Evolutionary conservation across 2,888 invertebrate species (phyloP).

Genomic region (Polia nebulosa): DNA sequence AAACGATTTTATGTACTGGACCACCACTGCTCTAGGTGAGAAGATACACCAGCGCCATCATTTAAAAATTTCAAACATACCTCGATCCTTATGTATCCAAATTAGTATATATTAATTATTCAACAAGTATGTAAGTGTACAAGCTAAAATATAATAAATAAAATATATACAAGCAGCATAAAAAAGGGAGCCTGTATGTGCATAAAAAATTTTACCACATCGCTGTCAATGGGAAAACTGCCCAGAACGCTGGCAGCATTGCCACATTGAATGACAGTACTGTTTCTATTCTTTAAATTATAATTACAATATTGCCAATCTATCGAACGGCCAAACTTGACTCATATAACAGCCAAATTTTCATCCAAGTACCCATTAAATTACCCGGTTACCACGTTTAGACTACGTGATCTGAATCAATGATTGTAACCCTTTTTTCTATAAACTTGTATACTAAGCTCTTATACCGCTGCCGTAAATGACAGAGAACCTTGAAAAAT

Average conservation of each 20-base stretch:
- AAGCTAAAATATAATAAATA: too few relatives aligned
- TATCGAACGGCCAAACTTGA: slow-evolving; percentile 19
- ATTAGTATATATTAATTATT: too few relatives aligned
- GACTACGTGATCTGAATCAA: slow-evolving; percentile 73
- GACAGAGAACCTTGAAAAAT: slow-evolving; percentile 31
- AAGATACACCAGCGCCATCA: neutral
- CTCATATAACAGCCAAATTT: slow-evolving; percentile 50
- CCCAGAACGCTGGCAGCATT: too few relatives aligned
- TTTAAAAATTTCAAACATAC: neutral
- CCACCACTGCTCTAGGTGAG: too few relatives aligned
- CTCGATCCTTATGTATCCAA: neutral
- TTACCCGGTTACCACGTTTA: slow-evolving; percentile 73
- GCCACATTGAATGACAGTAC: too few relatives aligned
- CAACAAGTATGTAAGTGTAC: too few relatives aligned
- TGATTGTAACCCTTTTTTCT: slow-evolving; percentile 69
- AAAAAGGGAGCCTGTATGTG: too few relatives aligned
- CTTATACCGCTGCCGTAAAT: slow-evolving; percentile 12
- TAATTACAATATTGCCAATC: slow-evolving; percentile 19
- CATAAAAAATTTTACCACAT: too few relatives aligned
- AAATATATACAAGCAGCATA: too few relatives aligned
- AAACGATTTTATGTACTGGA: too few relatives aligned
- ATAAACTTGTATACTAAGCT: slow-evolving; percentile 45
- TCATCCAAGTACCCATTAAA: slow-evolving; percentile 71
- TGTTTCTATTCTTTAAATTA: too few relatives aligned
- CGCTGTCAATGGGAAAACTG: too few relatives aligned